phyloP scores from a whole-genome alignment of 2,113 vertebrate species.

The human region DNA sequence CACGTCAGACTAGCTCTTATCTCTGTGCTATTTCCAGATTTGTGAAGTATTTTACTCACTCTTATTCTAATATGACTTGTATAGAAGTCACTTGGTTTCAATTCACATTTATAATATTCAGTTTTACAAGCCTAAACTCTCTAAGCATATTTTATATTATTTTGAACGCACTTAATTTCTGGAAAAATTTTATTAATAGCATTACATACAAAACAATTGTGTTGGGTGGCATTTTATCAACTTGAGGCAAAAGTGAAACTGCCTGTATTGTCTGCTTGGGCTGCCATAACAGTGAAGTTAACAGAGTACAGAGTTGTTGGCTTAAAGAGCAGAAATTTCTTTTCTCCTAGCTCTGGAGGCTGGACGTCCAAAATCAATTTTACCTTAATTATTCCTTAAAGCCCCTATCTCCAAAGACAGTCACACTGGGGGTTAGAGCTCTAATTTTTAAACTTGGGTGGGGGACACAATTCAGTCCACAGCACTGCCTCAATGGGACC shows the following conservation, averaged over 20 bases:
- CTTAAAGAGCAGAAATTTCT: neutral
- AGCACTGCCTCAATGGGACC: neutral
- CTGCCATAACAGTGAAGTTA: neutral
- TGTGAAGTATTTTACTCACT: constrained; percentile 3
- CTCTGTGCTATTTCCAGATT: constrained; percentile 3
- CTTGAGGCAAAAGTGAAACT: neutral
- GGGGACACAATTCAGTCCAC: neutral
- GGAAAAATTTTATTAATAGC: neutral
- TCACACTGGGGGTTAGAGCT: neutral
- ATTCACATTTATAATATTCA: neutral
- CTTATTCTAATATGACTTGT: neutral
- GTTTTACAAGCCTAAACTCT: constrained; percentile 5
- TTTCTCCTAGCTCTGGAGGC: neutral
- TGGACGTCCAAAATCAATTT: neutral
- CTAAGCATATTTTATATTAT: neutral
- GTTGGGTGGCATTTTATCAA: neutral
- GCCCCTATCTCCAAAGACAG: neutral
- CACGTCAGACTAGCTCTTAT: neutral
- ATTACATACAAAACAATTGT: neutral
- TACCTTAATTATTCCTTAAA: neutral
- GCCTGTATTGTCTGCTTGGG: neutral
- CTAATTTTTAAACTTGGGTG: neutral
- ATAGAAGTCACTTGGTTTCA: constrained; percentile 23
- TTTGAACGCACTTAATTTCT: neutral
- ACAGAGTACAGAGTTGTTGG: neutral